Conservation (phyloP, 2,113 vertebrate genomes). For the Meriones unguiculatus region DNA sequence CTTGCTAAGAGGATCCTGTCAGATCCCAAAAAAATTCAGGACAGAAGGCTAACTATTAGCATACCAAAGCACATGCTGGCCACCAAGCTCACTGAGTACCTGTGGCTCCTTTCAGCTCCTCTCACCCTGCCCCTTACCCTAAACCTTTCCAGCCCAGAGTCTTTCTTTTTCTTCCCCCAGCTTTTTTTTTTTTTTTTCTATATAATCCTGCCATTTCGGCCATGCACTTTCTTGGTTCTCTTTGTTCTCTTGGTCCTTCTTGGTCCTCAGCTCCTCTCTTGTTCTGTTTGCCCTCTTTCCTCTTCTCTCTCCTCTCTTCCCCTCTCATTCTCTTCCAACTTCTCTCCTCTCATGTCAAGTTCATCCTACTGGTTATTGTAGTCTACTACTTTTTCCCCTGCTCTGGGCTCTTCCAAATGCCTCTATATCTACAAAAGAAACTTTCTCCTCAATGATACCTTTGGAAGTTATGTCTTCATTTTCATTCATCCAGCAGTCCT, state of each 20-base stretch:
- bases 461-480: too few relatives aligned
- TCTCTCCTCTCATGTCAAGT: background rate
- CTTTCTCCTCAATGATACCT: background rate
- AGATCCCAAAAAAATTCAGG: background rate
- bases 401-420: background rate
- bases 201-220: background rate
- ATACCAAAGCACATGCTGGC: background rate
- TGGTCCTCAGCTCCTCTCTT: background rate
- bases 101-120: background rate
- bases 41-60: background rate
- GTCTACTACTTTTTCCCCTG: background rate
- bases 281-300: background rate
- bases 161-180: background rate
- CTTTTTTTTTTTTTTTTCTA: background rate
- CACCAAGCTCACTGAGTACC: background rate
- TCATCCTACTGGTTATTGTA: background rate
- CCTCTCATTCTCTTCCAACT: background rate
- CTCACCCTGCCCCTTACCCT: background rate
- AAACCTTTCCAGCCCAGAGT: background rate
- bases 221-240: background rate
- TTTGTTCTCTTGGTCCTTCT: background rate
- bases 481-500: background rate
- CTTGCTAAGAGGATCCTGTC: background rate
- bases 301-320: background rate
- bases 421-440: background rate